A percentile compares a stretch with the other conserved stretches of the same genome.
Evolutionary conservation across 2,888 invertebrate genomes (phyloP).

Genomic region (Platynereis dumerilii): DNA sequence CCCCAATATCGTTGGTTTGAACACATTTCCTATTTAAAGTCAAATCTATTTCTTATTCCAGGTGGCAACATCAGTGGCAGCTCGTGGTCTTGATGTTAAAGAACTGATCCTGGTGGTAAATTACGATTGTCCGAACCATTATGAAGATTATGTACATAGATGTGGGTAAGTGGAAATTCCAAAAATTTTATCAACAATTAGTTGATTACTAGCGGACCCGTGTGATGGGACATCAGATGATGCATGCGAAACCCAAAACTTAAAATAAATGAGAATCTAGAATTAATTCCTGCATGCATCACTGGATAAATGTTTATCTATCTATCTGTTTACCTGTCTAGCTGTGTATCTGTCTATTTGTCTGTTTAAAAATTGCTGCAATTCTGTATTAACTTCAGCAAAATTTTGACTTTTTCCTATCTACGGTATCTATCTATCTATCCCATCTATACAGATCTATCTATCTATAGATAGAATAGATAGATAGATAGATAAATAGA

Average conservation of each 20-base stretch:
- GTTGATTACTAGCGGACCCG: background rate
- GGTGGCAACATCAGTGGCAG: slow-evolving; percentile 97
- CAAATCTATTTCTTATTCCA: slow-evolving; percentile 45
- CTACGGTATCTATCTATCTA: too few species aligned
- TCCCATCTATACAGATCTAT: too few species aligned
- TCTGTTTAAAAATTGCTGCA: too few species aligned
- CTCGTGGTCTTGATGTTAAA: slow-evolving; percentile 97
- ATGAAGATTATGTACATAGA: slow-evolving; percentile 99
- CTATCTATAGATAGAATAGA: too few species aligned
- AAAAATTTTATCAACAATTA: background rate
- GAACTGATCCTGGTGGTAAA: slow-evolving; percentile 96
- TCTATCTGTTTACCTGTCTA: too few species aligned
- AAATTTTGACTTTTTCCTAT: too few species aligned
- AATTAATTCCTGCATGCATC: background rate
- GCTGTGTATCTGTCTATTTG: too few species aligned
- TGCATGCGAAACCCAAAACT: background rate
- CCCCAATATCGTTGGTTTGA: too few species aligned
- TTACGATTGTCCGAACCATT: slow-evolving; percentile 99
- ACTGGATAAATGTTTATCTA: background rate
- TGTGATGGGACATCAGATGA: too few species aligned
- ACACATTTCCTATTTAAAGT: too few species aligned
- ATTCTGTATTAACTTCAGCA: too few species aligned
- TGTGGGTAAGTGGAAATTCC: slow-evolving; percentile 75
- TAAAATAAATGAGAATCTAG: background rate
- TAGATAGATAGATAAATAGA: too few species aligned